These are phyloP conservation scores for Euura saliciscinereae DNA, from an alignment of 1,140 invertebrate genomes.

Conservation along the genomic window DNA sequence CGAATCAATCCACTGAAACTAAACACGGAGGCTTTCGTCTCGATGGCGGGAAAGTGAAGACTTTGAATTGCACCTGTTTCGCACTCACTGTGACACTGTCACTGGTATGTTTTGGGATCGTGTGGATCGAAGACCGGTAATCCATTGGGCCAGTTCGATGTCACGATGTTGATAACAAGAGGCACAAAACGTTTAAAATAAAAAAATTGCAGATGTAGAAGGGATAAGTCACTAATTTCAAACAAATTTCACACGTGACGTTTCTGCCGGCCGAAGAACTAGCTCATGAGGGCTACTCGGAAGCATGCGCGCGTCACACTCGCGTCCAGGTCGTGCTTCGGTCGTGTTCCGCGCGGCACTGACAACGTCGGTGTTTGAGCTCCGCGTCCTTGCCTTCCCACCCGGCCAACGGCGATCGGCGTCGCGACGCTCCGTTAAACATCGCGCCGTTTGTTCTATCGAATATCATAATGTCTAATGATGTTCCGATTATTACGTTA, in stretches of 20 bases:
- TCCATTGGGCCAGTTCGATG: background rate
- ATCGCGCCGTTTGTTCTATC: background rate
- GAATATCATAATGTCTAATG: too few relatives aligned
- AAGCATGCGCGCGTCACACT: background rate
- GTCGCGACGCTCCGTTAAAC: background rate
- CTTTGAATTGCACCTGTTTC: too few relatives aligned
- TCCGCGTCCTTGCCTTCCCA: background rate
- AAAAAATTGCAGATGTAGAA: background rate
- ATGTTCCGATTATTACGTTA: too few relatives aligned
- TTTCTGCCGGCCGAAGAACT: background rate
- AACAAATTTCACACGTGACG: background rate
- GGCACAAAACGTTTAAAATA: background rate
- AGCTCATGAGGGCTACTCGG: background rate
- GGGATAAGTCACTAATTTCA: background rate
- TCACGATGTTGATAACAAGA: background rate
- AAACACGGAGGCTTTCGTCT: too few relatives aligned
- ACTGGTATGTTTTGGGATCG: background rate
- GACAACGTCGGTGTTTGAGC: background rate
- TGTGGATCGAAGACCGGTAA: background rate
- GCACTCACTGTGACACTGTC: too few relatives aligned
- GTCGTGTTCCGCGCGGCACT: conserved; percentile 1
- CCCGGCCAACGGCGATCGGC: background rate
- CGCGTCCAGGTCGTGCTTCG: background rate
- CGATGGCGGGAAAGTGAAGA: too few relatives aligned
- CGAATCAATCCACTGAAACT: too few relatives aligned